phyloP scores from a whole-genome alignment of 2,888 invertebrate species.

The Folsomia candida region DNA sequence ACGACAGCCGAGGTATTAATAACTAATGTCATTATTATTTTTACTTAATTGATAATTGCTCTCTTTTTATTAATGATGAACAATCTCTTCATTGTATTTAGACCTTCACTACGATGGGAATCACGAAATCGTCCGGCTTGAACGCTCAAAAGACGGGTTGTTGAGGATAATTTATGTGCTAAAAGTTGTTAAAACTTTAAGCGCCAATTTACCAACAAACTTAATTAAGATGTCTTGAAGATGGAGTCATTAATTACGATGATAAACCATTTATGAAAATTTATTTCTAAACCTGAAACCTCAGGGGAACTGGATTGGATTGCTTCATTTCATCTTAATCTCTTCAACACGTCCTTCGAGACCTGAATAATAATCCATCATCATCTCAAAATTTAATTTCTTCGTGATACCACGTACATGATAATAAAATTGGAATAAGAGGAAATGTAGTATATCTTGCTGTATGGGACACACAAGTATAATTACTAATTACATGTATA shows the following conservation, averaged over 20 bases:
- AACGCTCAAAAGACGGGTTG: slow-evolving; percentile 57
- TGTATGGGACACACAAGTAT: too few species aligned
- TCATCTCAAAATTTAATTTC: too few species aligned
- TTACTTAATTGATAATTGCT: too few species aligned
- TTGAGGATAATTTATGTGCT: slow-evolving; percentile 59
- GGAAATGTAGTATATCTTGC: too few species aligned
- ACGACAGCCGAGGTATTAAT: slow-evolving; percentile 58
- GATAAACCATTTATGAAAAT: slow-evolving; percentile 27
- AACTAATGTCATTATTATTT: too few species aligned
- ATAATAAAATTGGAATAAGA: too few species aligned
- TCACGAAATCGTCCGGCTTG: slow-evolving; percentile 59
- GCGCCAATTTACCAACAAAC: not conserved
- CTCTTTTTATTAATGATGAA: too few species aligned
- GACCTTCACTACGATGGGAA: slow-evolving; percentile 57
- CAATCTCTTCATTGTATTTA: slow-evolving; percentile 7
- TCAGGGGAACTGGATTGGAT: slow-evolving; percentile 1
- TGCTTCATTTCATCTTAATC: not conserved
- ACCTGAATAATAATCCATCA: too few species aligned
- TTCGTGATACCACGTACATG: too few species aligned
- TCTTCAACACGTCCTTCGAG: not conserved
- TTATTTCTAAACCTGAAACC: slow-evolving; percentile 25
- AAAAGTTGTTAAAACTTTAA: slow-evolving; percentile 3
- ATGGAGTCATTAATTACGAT: not conserved
- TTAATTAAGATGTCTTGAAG: not conserved
- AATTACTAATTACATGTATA: too few species aligned